Conservation (phyloP, 2,113 vertebrate species). For the Macroglossus sobrinus region DNA sequence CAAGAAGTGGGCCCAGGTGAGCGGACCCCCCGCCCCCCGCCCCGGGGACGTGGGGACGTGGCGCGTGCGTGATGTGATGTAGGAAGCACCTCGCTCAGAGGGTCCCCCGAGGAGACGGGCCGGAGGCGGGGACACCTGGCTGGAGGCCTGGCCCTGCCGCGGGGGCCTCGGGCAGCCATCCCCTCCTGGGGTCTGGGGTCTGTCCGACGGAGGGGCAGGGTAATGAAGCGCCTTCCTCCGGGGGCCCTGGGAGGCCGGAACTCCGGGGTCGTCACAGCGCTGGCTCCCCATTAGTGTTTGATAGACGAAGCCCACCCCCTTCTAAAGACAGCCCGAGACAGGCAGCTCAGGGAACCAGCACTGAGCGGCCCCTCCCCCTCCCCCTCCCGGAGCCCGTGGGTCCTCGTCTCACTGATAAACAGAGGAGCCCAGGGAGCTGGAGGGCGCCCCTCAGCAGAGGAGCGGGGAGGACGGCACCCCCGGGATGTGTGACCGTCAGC, state of each 20-base stretch:
- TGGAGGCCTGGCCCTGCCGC: rapidly evolving
- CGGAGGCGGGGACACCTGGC: too few relatives aligned
- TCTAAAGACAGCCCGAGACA: neutral
- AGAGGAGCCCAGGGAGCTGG: neutral
- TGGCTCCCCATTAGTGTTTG: rapidly evolving
- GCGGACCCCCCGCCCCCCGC: rapidly evolving
- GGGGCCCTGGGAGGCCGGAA: rapidly evolving
- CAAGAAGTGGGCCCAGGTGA: constrained; percentile 95
- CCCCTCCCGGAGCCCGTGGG: neutral
- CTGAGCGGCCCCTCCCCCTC: too few relatives aligned
- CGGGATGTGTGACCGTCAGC: rapidly evolving
- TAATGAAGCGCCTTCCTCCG: rapidly evolving
- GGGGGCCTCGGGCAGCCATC: rapidly evolving
- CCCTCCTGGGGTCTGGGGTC: neutral
- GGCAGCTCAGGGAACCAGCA: neutral
- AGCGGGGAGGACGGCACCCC: neutral
- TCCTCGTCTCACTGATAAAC: too few relatives aligned
- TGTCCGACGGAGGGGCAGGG: rapidly evolving
- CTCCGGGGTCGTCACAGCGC: rapidly evolving
- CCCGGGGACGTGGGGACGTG: rapidly evolving
- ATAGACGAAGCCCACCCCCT: rapidly evolving
- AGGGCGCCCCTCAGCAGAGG: neutral
- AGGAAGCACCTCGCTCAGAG: rapidly evolving
- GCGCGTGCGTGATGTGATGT: rapidly evolving
- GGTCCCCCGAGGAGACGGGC: rapidly evolving